Evolutionary conservation across 2,797 vertebrate species (phyloP).

Genomic region (Onychomys torridus): DNA sequence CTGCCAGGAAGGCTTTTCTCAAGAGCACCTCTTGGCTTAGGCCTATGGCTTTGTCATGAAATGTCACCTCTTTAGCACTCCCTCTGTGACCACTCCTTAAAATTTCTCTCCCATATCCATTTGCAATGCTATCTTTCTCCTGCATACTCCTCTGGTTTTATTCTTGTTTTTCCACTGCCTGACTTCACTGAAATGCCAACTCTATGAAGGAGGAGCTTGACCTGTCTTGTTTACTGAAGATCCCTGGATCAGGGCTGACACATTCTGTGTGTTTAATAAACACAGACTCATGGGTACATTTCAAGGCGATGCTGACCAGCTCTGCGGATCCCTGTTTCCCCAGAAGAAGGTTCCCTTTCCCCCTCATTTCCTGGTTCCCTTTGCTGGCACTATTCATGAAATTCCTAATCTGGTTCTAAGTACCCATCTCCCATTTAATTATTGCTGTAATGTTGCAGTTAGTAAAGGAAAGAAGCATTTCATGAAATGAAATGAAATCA

Average conservation of each 20-base stretch:
- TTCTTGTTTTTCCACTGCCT: neutral
- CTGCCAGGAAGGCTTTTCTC: neutral
- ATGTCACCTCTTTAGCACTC: neutral
- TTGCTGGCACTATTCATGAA: constrained; percentile 63
- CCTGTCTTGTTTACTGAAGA: neutral
- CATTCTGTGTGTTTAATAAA: neutral
- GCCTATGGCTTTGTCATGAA: neutral
- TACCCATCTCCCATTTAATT: constrained; percentile 72
- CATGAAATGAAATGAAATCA: constrained; percentile 74
- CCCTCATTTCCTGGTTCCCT: neutral
- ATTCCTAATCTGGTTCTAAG: constrained; percentile 55
- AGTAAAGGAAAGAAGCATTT: constrained; percentile 72
- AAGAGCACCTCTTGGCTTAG: neutral
- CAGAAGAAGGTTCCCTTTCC: neutral
- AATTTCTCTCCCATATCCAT: neutral
- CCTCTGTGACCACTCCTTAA: neutral
- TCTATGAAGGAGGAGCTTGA: neutral
- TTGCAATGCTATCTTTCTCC: neutral
- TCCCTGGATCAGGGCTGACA: neutral
- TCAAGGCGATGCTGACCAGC: neutral
- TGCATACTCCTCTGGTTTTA: neutral
- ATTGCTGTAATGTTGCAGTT: constrained; percentile 58
- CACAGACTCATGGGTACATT: neutral
- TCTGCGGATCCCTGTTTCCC: neutral
- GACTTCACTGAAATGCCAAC: neutral